These are phyloP conservation scores for Drosophila atripex DNA, from an alignment of 2,888 invertebrate genomes.

Conservation along the genomic window DNA sequence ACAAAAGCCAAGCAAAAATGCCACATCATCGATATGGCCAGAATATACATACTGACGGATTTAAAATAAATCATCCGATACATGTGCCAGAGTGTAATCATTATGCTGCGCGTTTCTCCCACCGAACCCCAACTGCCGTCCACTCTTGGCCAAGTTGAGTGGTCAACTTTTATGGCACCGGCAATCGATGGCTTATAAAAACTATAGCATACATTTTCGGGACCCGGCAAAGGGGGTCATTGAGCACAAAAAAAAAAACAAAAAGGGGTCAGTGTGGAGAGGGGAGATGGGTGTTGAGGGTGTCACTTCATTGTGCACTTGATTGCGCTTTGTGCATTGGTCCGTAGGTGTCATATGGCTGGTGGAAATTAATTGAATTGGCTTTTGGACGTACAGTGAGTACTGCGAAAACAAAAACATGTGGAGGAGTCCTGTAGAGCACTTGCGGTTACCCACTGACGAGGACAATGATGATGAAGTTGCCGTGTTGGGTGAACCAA, in stretches of 20 bases:
- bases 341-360: constrained; percentile 75
- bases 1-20: constrained; percentile 5
- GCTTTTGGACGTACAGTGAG: constrained; percentile 56
- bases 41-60: constrained; percentile 18
- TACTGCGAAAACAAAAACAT: constrained; percentile 37
- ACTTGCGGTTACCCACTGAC: constrained; percentile 70
- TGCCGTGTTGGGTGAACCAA: constrained; percentile 16
- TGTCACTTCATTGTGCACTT: constrained; percentile 45
- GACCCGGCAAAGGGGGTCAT: neutral
- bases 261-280: neutral
- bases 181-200: constrained; percentile 64
- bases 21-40: constrained; percentile 28
- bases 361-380: constrained; percentile 79
- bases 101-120: constrained; percentile 27
- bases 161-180: constrained; percentile 17
- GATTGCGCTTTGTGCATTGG: constrained; percentile 65
- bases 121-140: neutral
- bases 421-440: constrained; percentile 34
- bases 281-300: neutral
- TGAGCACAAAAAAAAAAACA: constrained; percentile 1
- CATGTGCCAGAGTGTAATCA: constrained; percentile 27
- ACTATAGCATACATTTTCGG: constrained; percentile 58
- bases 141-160: constrained; percentile 24
- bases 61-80: constrained; percentile 42
- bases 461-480: constrained; percentile 48